Base-by-base conservation (phyloP, 2,113 vertebrate species). In the Perca fluviatilis region DNA sequence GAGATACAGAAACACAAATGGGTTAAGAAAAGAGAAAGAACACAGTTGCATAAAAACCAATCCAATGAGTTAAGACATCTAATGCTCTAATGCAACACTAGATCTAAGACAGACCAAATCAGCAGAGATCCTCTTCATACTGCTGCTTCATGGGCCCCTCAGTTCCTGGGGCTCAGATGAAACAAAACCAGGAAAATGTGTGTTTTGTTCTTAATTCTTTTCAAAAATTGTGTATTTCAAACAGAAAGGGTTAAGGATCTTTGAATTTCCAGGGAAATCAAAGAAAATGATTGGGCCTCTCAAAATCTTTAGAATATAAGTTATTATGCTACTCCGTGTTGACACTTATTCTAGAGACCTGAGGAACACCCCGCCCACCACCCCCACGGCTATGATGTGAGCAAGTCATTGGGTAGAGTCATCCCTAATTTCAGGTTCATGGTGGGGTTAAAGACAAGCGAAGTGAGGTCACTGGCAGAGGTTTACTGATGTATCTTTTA, bases 31-130 rank as follows among this genome's bases (percentile, higher is more conserved):
- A 13, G 47, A 40, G 14, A 53, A 16, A 49, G 62, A 79, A 12
- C 33, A 49, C 56, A n/a, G 30, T 11, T 43, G 61, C 10, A 49
- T 58, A 25, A 27, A 77, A 78, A 73, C 27, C 61, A 66, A 36
- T 27, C 4, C 47, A 68, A 67, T 74, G 27, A 73, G 50, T 15
- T 8, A 36, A 80, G 46, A 47, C 53, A 86, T 3, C 16, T 33
- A 33, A 33, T 33, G 30, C 30, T 33, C 5, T 5, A 33, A 33
- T 10, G 30, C n/a, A 75, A 21, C 60, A 62, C 3, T 5, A 25
- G n/a, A 74, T 61, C 68, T 27, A 54, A 27, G 60, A 66, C 60
- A 33, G 18, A 16, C 50, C 21, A 75, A 21, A 63, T 33, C 25
- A 83, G 27, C 68, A 54, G 40, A 74, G 23, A 50, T 43, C 23